Evolutionary conservation across 2,797 vertebrate species (phyloP).

Genomic region (Pseudotriccus pelzelni): DNA sequence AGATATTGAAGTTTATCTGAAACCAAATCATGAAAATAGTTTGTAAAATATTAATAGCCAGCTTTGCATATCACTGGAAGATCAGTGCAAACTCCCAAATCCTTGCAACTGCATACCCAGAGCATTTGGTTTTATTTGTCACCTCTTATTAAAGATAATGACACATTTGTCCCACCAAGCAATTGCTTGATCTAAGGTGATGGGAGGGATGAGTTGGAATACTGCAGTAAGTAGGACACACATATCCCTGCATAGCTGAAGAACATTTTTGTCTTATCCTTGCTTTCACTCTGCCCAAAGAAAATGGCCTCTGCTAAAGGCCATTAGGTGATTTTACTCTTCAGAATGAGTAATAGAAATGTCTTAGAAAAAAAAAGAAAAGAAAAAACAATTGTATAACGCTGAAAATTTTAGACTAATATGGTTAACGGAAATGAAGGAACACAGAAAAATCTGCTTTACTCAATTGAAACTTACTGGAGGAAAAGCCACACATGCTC

Average conservation of each 20-base stretch:
- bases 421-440: neutral
- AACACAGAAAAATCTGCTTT: neutral
- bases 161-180: neutral
- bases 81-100: neutral
- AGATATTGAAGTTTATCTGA: neutral
- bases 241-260: fast-evolving
- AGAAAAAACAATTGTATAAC: neutral
- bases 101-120: neutral
- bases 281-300: neutral
- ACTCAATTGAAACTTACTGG: neutral
- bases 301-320: neutral
- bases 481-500: neutral
- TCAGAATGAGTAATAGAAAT: neutral
- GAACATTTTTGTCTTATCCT: neutral
- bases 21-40: neutral
- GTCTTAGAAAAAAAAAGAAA: neutral
- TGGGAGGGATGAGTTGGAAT: neutral
- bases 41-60: neutral
- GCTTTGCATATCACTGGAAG: neutral
- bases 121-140: neutral
- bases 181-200: neutral
- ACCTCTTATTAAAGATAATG: neutral
- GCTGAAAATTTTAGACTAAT: neutral
- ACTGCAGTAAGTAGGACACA: neutral
- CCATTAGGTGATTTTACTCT: neutral